phyloP scores from a whole-genome alignment of 1,140 invertebrate species.

The Scaptomyza hsui region DNA sequence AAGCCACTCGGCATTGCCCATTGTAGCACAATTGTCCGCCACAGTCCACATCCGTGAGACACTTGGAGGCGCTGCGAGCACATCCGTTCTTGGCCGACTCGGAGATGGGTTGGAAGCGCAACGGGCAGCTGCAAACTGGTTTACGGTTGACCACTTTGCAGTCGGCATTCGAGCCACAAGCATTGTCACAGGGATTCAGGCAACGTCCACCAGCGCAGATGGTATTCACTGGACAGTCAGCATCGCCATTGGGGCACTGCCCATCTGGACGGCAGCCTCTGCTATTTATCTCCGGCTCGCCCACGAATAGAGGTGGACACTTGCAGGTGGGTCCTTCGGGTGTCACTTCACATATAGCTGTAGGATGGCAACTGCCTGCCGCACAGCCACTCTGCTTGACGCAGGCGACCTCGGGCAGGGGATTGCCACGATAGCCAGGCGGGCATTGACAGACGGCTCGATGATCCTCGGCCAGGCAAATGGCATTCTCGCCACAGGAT shows the following conservation, averaged over 20 bases:
- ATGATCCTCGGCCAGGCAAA: slow-evolving; percentile 94
- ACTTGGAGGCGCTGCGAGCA: slow-evolving; percentile 87
- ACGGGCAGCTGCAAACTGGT: slow-evolving; percentile 90
- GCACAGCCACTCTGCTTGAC: slow-evolving; percentile 88
- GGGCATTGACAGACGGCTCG: slow-evolving; percentile 92
- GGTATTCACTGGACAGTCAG: slow-evolving; percentile 90
- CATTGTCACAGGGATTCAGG: slow-evolving; percentile 90
- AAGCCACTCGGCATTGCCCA: slow-evolving; percentile 93
- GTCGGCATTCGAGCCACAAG: slow-evolving; percentile 90
- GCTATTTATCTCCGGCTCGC: slow-evolving; percentile 89
- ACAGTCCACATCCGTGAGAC: slow-evolving; percentile 90
- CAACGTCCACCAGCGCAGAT: slow-evolving; percentile 90
- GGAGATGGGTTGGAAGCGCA: slow-evolving; percentile 87
- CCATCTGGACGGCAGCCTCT: slow-evolving; percentile 91
- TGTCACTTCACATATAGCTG: slow-evolving; percentile 90
- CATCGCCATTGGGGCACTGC: slow-evolving; percentile 88
- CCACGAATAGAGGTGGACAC: slow-evolving; percentile 90
- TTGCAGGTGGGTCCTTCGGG: slow-evolving; percentile 88
- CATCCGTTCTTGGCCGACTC: slow-evolving; percentile 89
- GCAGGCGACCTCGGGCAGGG: slow-evolving; percentile 92
- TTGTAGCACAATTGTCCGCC: slow-evolving; percentile 90
- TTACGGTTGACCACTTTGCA: slow-evolving; percentile 91
- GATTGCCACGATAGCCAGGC: slow-evolving; percentile 91
- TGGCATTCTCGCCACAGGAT: slow-evolving; percentile 93
- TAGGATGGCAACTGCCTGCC: slow-evolving; percentile 91